Evolutionary conservation across 2,113 vertebrate genomes (phyloP), one percentile per base, ranked within the genome.

Genomic region (Salvator merianae): DNA sequence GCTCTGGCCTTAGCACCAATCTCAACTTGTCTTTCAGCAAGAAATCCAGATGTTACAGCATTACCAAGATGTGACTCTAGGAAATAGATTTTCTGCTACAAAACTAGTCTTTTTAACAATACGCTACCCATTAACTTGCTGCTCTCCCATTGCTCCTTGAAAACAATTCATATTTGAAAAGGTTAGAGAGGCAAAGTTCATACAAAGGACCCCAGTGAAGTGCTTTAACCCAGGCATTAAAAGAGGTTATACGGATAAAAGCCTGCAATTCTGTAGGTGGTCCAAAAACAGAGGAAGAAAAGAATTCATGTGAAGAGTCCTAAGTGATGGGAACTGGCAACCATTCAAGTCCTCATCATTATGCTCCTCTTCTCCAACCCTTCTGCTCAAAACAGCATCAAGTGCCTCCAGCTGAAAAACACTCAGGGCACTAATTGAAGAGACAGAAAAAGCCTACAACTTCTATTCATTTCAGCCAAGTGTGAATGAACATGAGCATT

Each of bases 311-410:
- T 78, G 68, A 79, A 65, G 53, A 71, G 38, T 53, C 16, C 72
- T 72, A 79, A 84, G 68, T 71, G 36, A 84, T 84, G 53, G 75
- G 30, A 70, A 43, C 3, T 79, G 76, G 83, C 68, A 63, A 38
- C 40, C n/a, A 72, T 72, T 73, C 83, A 79, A 10, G 9, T 22
- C 10, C 68, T 78, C 75, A 50, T 84, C 76, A 79, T 20, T 63
- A 43, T 62, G 40, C 36, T 20, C 14, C n/a, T 72, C 70, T 63
- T 47, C 83, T 72, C 30, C 5, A 10, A 32, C 76, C 71, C 68
- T 78, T 70, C 75, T 70, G 68, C 65, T 84, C 36, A 70, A 84
- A 71, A 71, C 4, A 62, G 73, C 34, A 32, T 70, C 53, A 65
- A 71, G 81, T 73, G 77, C 5, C 26, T 79, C 68, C 68, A 63